These are phyloP conservation scores for Dicentrarchus labrax DNA, from an alignment of 2,113 vertebrate species.

Conservation along the genomic window DNA sequence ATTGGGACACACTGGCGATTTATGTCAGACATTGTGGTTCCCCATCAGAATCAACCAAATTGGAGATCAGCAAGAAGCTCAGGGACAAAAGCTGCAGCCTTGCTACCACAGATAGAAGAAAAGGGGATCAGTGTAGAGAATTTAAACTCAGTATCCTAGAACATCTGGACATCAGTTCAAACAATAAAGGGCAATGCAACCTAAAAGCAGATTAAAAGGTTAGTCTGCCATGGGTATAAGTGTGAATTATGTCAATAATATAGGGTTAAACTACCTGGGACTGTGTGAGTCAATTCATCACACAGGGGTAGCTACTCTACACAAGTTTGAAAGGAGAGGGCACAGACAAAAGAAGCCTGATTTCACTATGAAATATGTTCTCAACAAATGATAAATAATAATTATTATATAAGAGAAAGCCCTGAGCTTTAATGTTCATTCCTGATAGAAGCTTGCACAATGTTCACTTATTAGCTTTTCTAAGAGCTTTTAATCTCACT, in stretches of 20 bases:
- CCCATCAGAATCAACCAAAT: background rate
- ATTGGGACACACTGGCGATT: no score
- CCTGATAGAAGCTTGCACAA: background rate
- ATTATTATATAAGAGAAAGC: background rate
- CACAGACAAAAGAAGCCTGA: background rate
- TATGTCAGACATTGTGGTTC: background rate
- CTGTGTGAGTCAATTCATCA: background rate
- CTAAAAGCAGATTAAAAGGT: slow-evolving; percentile 70
- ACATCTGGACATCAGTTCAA: slow-evolving; percentile 61
- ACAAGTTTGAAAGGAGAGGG: background rate
- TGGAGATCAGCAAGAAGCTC: background rate
- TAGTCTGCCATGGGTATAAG: slow-evolving; percentile 7
- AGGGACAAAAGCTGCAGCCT: background rate
- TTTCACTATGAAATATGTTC: background rate
- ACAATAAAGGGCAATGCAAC: slow-evolving; percentile 48
- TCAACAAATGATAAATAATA: background rate
- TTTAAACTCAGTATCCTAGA: slow-evolving; percentile 15
- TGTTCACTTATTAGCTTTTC: background rate
- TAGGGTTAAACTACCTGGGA: background rate
- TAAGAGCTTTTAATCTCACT: background rate
- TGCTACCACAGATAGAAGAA: background rate
- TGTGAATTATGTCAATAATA: slow-evolving; percentile 9
- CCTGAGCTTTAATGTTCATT: background rate
- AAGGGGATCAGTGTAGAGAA: background rate
- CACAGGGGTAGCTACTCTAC: background rate